phyloP scores from a whole-genome alignment of 2,113 vertebrate genomes.

The Anser brachyrhynchus region DNA sequence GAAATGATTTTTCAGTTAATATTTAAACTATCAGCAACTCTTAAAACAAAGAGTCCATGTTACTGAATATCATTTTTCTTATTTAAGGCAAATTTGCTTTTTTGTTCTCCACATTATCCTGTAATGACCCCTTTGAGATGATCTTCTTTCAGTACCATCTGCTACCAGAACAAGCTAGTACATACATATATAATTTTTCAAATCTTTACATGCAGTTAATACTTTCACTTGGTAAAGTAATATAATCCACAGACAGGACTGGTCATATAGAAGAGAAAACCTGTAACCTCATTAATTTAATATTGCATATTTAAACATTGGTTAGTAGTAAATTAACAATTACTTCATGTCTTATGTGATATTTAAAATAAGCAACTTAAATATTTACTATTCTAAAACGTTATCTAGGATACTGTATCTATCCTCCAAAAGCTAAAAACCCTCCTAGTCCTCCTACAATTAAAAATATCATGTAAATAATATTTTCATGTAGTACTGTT shows the following conservation, averaged over 20 bases:
- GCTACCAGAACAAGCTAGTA: constrained; percentile 49
- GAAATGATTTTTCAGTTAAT: not conserved
- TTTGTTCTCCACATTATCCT: constrained; percentile 33
- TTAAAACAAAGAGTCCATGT: not conserved
- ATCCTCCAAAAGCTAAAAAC: not conserved
- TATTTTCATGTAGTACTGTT: not conserved
- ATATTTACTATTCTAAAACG: not conserved
- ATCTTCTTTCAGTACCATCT: constrained; percentile 61
- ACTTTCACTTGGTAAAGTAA: constrained; percentile 12
- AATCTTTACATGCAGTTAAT: not conserved
- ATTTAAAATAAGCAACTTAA: not conserved
- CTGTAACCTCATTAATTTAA: not conserved
- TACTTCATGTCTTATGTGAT: not conserved
- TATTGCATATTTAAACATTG: not conserved
- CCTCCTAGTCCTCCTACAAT: not conserved
- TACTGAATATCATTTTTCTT: not conserved
- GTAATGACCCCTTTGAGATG: constrained; percentile 44
- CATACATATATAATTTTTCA: constrained; percentile 30
- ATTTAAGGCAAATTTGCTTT: constrained; percentile 27
- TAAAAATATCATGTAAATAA: not conserved
- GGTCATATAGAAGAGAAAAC: not conserved
- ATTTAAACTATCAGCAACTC: not conserved
- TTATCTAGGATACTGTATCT: not conserved
- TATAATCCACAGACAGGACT: not conserved
- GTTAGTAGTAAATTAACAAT: not conserved